Evolutionary conservation across 2,888 invertebrate species (phyloP), one percentile per base, ranked within the genome.

Genomic region (Allolobophora icterica): DNA sequence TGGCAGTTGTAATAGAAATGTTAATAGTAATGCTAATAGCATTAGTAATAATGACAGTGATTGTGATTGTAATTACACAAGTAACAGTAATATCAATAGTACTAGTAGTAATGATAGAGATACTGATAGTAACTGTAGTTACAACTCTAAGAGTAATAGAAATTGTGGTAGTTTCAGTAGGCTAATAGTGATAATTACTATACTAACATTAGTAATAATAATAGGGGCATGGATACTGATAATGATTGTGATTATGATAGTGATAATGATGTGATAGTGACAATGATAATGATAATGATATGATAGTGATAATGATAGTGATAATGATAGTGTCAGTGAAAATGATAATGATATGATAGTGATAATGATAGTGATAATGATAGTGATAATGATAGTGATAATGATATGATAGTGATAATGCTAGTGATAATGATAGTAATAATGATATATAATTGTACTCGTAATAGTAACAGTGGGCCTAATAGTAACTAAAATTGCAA

Each of bases 311-410:
- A 84, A 24, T 71, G 34, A 45, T 90, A 42, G 30, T 58, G 19
- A 6, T 90, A 42, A 52, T 90, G 45, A 90, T 90, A 45, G 38
- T 11, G 45, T 13, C 38, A 13, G 38, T 90, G n/a, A 90, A 15
- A 45, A 90, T 90, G 58, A 90, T 90, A 35, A 89, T 35, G 17
- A 30, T 84, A n/a, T n/a, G n/a, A 24, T 83, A 83, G 45, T 89
- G 33, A 52, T 89, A 42, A n/a, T 89, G 11, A 40, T 42, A 42
- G 30, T 21, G n/a, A n/a, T n/a, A n/a, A n/a, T n/a, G n/a, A 30
- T 52, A 30, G 33, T 45, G n/a, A 58, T 90, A 90, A 58, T 52
- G n/a, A n/a, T 11, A 35, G 1, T 30, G n/a, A 24, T 42, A 38
- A 6, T 90, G 13, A 21, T 33, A 52, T 17, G n/a, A n/a, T 52